phyloP scores from a whole-genome alignment of 2,797 vertebrate genomes.

The Acanthis flammea region DNA sequence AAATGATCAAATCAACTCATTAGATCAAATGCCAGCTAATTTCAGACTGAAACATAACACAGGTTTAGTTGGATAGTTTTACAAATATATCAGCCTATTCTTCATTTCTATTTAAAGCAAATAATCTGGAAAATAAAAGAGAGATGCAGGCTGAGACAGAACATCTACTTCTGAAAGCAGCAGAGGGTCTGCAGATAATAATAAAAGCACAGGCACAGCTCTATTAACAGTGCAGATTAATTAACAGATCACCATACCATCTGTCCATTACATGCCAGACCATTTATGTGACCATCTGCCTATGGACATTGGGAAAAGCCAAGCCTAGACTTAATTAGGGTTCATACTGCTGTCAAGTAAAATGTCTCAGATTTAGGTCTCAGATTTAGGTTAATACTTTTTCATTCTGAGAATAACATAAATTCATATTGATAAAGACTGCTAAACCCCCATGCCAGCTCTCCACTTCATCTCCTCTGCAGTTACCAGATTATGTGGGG shows the following conservation, averaged over 20 bases:
- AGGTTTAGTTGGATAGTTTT: background rate
- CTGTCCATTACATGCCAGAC: background rate
- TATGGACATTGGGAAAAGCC: background rate
- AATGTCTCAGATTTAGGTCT: background rate
- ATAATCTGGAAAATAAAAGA: background rate
- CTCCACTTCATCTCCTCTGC: background rate
- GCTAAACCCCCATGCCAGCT: background rate
- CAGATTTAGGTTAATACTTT: constrained; percentile 27
- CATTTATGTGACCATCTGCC: constrained; percentile 46
- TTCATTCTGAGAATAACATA: background rate
- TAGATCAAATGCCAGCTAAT: background rate
- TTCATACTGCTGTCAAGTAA: background rate
- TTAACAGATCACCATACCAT: background rate
- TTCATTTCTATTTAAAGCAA: background rate
- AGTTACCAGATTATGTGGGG: background rate
- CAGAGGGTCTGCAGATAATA: background rate
- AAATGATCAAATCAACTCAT: background rate
- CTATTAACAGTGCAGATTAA: background rate
- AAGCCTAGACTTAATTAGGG: background rate
- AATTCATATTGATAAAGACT: background rate
- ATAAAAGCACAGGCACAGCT: background rate
- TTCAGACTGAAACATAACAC: background rate
- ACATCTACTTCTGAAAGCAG: background rate
- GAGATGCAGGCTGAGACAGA: background rate
- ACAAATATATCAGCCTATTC: background rate